phyloP scores from a whole-genome alignment of 2,888 invertebrate genomes.

The Sinodicranocentrus sp. region DNA sequence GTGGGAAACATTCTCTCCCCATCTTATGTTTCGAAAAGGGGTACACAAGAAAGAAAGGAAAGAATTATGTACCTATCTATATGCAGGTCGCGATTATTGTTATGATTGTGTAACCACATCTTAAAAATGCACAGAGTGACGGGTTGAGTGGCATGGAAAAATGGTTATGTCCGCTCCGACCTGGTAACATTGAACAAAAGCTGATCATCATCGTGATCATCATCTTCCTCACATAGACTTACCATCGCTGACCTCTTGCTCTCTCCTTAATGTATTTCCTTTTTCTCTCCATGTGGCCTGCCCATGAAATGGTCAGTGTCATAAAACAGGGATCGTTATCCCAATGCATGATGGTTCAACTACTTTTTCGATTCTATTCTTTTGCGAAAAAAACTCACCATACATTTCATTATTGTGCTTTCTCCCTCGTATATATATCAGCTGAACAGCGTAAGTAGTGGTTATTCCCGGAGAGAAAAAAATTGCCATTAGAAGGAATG shows the following conservation, averaged over 20 bases:
- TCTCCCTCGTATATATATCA: neutral
- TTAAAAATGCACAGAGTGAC: slow-evolving; percentile 36
- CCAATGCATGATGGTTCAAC: slow-evolving; percentile 38
- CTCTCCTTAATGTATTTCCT: slow-evolving; percentile 53
- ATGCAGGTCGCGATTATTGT: slow-evolving; percentile 53
- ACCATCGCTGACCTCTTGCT: slow-evolving; percentile 52
- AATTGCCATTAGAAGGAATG: slow-evolving; percentile 51
- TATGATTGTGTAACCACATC: slow-evolving; percentile 54
- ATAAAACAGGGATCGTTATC: slow-evolving; percentile 57
- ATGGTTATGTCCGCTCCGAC: slow-evolving; percentile 45
- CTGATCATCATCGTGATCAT: slow-evolving; percentile 42
- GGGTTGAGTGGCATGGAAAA: slow-evolving; percentile 29
- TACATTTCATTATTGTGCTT: slow-evolving; percentile 6
- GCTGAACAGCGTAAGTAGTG: slow-evolving; percentile 7
- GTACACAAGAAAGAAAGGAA: neutral
- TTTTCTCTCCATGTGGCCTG: slow-evolving; percentile 47
- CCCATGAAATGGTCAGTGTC: slow-evolving; percentile 53
- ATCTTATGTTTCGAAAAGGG: neutral
- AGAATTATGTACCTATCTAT: neutral
- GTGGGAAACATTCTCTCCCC: no score
- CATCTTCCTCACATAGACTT: slow-evolving; percentile 20
- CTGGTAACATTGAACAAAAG: slow-evolving; percentile 43
- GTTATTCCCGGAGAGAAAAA: slow-evolving; percentile 13
- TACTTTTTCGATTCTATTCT: slow-evolving; percentile 10
- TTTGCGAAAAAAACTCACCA: slow-evolving; percentile 9